Evolutionary conservation across 2,113 vertebrate species (phyloP), one percentile per base, ranked within the genome.

Genomic region (Condylura cristata): DNA sequence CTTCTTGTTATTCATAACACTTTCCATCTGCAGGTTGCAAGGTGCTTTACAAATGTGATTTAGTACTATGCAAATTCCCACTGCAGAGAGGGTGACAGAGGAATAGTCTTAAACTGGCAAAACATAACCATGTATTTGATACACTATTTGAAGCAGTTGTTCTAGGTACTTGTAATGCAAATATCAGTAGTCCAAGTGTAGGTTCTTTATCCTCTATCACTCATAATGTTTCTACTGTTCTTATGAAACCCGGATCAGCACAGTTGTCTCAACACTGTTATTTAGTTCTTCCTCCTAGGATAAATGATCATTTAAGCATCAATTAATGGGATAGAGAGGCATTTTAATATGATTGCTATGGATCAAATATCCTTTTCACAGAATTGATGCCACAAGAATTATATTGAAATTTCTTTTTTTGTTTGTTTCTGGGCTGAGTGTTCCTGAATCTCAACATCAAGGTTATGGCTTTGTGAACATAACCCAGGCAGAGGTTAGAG

Each of bases 21-120:
- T 85, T 66, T 68, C 71, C 72, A 61, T 51, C 88, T 93, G 61
- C 61, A 58, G 53, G 10, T 11, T 87, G 24, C 76, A 87, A 66
- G 93, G 76, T 72, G 76, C 34, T 44, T 93, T 44, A 66, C 75
- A 92, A 85, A 34, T 91, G 89, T 84, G 76, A 93, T 51, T 46
- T 26, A 81, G 39, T 61, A 60, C 48, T 90, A 32, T 4, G 16
- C 66, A 78, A 66, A 93, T 81, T 28, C n/a, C 65, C 63, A 26
- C 30, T 44, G 39, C 58, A 78, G 61, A 70, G 30, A 32, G 1
- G 32, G 32, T 66, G 56, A 58, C 13, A 60, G 39, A 79, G 72
- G 44, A 61, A 56, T 32, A 0, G 56, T 90, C 66, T 94, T 22
- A 80, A 46, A 53, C 72, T 95, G 53, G 37, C 9, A 37, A 84